A percentile compares a stretch with the other conserved stretches of the same genome.
Evolutionary conservation across 1,140 invertebrate genomes (phyloP).

Genomic region (Drosophila erecta): DNA sequence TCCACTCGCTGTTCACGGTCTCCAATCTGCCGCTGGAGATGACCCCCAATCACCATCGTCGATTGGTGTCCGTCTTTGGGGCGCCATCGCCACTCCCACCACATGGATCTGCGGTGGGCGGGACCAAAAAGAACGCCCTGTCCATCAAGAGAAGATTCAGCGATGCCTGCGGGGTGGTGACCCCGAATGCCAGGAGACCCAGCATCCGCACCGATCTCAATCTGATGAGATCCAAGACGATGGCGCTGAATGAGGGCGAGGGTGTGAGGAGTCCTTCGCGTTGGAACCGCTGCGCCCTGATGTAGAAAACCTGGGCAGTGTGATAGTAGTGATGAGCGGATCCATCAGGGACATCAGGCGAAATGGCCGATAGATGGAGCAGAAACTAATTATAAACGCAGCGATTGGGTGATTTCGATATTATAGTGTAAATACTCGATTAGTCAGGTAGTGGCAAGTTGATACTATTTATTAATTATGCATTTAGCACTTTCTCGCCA

Average conservation of each 20-base stretch:
- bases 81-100: constrained; percentile 90
- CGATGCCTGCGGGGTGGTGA: constrained; percentile 93
- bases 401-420: constrained; percentile 78
- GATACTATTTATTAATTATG: constrained; percentile 33
- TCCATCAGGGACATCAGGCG: constrained; percentile 3
- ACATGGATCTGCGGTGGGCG: constrained; percentile 87
- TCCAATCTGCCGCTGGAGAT: constrained; percentile 93
- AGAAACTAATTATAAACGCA: constrained; percentile 73
- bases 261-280: constrained; percentile 82
- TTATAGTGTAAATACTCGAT: constrained; percentile 60
- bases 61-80: constrained; percentile 89
- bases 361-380: background rate
- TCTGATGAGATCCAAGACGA: constrained; percentile 93
- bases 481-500: constrained; percentile 54
- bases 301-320: constrained; percentile 56
- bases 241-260: constrained; percentile 88
- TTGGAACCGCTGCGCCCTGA: constrained; percentile 74
- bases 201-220: constrained; percentile 94
- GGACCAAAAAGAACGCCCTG: constrained; percentile 90
- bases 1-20: constrained; percentile 91
- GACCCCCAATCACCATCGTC: constrained; percentile 94
- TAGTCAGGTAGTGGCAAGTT: constrained; percentile 30
- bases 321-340: constrained; percentile 66
- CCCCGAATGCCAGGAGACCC: constrained; percentile 92
- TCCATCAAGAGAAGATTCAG: constrained; percentile 92